Percentiles rank a stretch among this genome's conserved stretches.
phyloP scores from a whole-genome alignment of 2,888 invertebrate species.

The Sarcophaga rosellei region DNA sequence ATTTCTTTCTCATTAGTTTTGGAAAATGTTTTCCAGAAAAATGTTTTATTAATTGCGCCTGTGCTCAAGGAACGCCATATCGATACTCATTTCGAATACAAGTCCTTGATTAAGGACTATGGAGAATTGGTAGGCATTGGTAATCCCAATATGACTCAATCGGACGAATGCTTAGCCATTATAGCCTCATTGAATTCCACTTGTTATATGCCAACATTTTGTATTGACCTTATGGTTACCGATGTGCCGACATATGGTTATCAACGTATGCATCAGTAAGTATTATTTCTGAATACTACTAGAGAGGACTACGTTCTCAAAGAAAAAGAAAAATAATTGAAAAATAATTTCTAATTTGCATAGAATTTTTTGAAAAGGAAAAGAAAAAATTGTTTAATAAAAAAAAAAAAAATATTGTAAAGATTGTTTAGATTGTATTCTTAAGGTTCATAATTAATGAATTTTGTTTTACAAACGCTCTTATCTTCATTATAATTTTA shows the following conservation, averaged over 20 bases:
- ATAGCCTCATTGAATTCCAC: conserved; percentile 69
- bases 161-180: conserved; percentile 73
- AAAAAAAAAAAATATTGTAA: too few relatives aligned
- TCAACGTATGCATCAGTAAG: conserved; percentile 79
- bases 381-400: too few relatives aligned
- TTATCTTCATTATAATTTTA: too few relatives aligned
- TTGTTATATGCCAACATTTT: conserved; percentile 72
- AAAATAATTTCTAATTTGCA: too few relatives aligned
- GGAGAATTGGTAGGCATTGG: conserved; percentile 71
- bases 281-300: conserved; percentile 20
- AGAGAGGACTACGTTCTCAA: too few relatives aligned
- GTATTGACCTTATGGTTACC: conserved; percentile 74
- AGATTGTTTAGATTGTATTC: too few relatives aligned
- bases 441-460: too few relatives aligned
- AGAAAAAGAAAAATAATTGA: too few relatives aligned
- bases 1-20: conserved; percentile 69
- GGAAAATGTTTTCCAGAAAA: conserved; percentile 73
- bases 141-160: conserved; percentile 72
- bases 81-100: conserved; percentile 75
- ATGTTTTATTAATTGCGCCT: conserved; percentile 72
- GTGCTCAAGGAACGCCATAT: conserved; percentile 72
- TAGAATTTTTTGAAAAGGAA: too few relatives aligned
- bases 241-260: conserved; percentile 76
- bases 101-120: conserved; percentile 72
- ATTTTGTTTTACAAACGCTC: too few relatives aligned